Conservation (phyloP, 2,888 invertebrate species). For the Nomada ruficornis region DNA sequence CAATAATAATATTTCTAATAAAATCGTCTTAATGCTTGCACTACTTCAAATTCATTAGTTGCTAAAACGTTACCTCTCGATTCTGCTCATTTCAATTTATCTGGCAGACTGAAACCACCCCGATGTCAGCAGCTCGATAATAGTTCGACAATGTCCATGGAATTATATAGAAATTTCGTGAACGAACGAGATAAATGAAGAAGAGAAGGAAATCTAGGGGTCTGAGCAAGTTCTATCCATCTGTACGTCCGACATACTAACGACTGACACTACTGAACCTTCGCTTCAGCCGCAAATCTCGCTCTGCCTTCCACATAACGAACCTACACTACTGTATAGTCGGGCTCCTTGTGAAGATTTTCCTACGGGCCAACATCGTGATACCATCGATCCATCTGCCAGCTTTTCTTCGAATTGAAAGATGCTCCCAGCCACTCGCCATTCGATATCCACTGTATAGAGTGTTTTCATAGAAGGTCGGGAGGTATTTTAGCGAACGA, state of each 20-base stretch:
- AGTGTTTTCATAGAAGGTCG: background rate
- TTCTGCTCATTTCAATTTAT: conserved; percentile 12
- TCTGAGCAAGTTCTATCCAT: conserved; percentile 2
- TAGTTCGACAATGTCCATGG: conserved; percentile 9
- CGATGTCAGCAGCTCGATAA: background rate
- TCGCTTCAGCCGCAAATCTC: conserved; percentile 38
- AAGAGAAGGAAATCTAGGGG: background rate
- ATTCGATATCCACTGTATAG: conserved; percentile 5
- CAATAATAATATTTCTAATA: no score
- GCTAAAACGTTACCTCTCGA: background rate
- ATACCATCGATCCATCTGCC: conserved; percentile 41
- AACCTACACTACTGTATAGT: conserved; percentile 20
- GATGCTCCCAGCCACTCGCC: background rate
- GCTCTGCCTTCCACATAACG: conserved; percentile 47
- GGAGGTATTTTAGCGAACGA: background rate
- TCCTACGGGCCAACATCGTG: conserved; percentile 12
- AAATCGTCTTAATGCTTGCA: no score
- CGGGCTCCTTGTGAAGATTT: conserved; percentile 15
- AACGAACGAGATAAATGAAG: conserved; percentile 28
- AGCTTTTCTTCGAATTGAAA: conserved; percentile 14
- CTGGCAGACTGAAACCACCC: background rate
- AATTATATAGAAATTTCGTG: conserved; percentile 27
- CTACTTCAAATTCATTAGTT: background rate
- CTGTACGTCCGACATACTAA: conserved; percentile 40
- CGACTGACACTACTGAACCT: conserved; percentile 46